Conservation (phyloP, 2,888 invertebrate genomes). For the Thyatira batis region DNA sequence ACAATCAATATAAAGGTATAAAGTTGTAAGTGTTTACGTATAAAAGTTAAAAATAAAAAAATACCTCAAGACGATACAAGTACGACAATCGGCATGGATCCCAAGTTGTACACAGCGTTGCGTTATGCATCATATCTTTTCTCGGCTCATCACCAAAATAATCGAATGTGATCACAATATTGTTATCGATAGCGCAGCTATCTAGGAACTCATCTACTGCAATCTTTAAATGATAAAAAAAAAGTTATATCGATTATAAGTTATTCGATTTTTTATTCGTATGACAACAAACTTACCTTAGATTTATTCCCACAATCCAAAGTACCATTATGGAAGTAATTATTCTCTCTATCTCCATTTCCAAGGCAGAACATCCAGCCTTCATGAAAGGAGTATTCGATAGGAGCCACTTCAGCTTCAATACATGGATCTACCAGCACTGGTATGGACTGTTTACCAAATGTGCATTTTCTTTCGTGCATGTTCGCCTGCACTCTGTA, state of each 20-base stretch:
- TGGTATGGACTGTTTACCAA: slow-evolving; percentile 51
- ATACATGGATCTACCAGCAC: slow-evolving; percentile 69
- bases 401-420: slow-evolving; percentile 74
- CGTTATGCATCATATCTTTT: slow-evolving; percentile 73
- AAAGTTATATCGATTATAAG: neutral
- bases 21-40: neutral
- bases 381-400: slow-evolving; percentile 74
- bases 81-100: slow-evolving; percentile 73
- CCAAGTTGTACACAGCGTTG: slow-evolving; percentile 71
- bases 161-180: slow-evolving; percentile 72
- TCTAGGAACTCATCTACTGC: slow-evolving; percentile 58
- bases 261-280: no score
- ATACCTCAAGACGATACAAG: slow-evolving; percentile 72
- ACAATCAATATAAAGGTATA: neutral
- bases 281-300: slow-evolving; percentile 44
- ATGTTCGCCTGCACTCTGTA: slow-evolving; percentile 71
- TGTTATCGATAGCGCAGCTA: slow-evolving; percentile 71
- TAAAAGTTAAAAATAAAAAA: neutral
- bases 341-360: slow-evolving; percentile 72
- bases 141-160: slow-evolving; percentile 77
- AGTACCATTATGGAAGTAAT: slow-evolving; percentile 73
- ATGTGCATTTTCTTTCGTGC: slow-evolving; percentile 74
- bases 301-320: slow-evolving; percentile 74
- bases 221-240: slow-evolving; percentile 41
- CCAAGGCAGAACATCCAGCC: slow-evolving; percentile 79